These are phyloP conservation scores for Drosophila birchii DNA, from an alignment of 2,888 invertebrate genomes.

Conservation along the genomic window DNA sequence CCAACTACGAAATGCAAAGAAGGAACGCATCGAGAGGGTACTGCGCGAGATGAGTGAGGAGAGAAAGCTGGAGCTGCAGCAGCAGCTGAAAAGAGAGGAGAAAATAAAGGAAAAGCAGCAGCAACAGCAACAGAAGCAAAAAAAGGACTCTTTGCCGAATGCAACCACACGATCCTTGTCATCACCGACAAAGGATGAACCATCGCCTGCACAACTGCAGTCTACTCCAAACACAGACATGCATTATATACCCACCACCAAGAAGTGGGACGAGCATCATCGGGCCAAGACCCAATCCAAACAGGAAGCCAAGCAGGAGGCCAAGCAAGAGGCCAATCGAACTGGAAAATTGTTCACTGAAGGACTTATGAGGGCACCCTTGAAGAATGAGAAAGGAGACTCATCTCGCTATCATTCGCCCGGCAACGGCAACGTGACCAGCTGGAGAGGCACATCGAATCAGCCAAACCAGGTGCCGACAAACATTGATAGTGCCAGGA, in stretches of 20 bases:
- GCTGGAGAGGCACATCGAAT: too few relatives aligned
- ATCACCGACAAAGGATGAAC: background rate
- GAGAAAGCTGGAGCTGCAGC: background rate
- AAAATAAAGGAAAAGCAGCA: too few relatives aligned
- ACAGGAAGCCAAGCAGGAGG: constrained; percentile 19
- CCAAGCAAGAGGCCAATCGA: constrained; percentile 20
- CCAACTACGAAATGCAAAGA: constrained; percentile 49
- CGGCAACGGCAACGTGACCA: too few relatives aligned
- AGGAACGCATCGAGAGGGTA: constrained; percentile 58
- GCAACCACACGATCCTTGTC: background rate
- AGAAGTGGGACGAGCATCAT: constrained; percentile 67
- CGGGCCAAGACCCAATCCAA: constrained; percentile 37
- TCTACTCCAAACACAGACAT: too few relatives aligned
- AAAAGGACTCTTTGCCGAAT: background rate
- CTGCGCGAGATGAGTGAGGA: constrained; percentile 58
- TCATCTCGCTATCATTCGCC: too few relatives aligned
- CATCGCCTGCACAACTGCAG: background rate
- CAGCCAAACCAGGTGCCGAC: too few relatives aligned
- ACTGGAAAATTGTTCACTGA: too few relatives aligned
- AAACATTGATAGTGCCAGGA: too few relatives aligned
- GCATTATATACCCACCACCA: constrained; percentile 60
- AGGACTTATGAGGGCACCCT: too few relatives aligned
- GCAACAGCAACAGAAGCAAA: background rate
- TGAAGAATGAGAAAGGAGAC: too few relatives aligned
- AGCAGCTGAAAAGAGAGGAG: background rate